These are phyloP conservation scores for Silurus glanis DNA, from an alignment of 2,113 vertebrate genomes.

Conservation along the genomic window DNA sequence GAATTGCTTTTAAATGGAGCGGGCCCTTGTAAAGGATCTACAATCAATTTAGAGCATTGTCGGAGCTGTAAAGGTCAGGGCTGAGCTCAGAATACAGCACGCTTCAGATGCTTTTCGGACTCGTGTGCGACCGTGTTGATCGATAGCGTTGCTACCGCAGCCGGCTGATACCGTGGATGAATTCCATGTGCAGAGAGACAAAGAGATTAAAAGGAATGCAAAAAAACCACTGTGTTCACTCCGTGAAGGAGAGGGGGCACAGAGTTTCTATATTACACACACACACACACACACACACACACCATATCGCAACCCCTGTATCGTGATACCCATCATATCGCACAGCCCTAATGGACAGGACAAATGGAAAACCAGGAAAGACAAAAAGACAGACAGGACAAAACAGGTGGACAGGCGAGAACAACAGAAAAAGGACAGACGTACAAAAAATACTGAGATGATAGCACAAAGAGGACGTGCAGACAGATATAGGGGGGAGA, in stretches of 20 bases:
- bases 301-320: no score
- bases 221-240: background rate
- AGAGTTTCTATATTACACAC: background rate
- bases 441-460: no score
- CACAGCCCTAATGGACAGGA: background rate
- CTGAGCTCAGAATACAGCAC: conserved; percentile 23
- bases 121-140: conserved; percentile 28
- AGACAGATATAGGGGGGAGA: background rate
- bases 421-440: background rate
- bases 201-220: background rate
- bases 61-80: conserved; percentile 29
- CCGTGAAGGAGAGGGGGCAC: background rate
- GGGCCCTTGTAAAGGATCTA: background rate
- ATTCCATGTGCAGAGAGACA: conserved; percentile 21
- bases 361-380: background rate
- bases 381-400: background rate
- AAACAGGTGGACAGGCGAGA: background rate
- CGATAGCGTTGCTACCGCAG: conserved; percentile 30
- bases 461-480: background rate
- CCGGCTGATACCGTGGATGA: background rate
- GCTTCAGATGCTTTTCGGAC: background rate
- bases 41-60: conserved; percentile 29
- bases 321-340: no score
- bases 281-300: no score
- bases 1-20: conserved; percentile 22